Conservation (phyloP, 64 coral and sea anemone genomes). For the Astreopora myriophthalma region DNA sequence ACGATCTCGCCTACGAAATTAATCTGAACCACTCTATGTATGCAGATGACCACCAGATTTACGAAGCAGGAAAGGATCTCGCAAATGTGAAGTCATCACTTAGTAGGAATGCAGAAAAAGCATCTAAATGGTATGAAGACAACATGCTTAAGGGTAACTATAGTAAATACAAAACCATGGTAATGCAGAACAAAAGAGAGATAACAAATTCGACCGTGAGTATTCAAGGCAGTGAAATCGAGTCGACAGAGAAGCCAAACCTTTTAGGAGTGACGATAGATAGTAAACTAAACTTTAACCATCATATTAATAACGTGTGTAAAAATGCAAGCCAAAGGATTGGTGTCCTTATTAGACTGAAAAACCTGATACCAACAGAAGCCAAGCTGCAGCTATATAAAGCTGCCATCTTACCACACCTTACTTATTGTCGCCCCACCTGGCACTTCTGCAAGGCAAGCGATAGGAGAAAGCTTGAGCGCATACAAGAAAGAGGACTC, state of each 20-base stretch:
- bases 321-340: neutral
- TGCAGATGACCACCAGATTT: no score
- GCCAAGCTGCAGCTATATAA: no score
- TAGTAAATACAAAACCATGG: neutral
- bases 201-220: no score
- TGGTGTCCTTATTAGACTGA: slow-evolving; percentile 36
- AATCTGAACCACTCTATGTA: neutral
- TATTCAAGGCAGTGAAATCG: neutral
- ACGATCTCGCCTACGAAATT: neutral
- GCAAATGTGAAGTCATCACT: neutral
- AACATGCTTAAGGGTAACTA: neutral
- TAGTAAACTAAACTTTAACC: slow-evolving; percentile 17
- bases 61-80: no score
- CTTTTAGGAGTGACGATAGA: slow-evolving; percentile 36
- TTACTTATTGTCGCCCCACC: no score
- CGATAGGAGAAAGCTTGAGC: no score
- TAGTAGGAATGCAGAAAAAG: neutral
- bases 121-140: neutral
- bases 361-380: neutral
- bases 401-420: no score
- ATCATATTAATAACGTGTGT: slow-evolving; percentile 41
- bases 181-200: neutral
- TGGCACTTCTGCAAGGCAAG: no score
- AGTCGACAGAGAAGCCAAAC: neutral
- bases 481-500: no score